A percentile compares a stretch with the other conserved stretches of the same genome.
phyloP scores from a whole-genome alignment of 1,140 invertebrate genomes.

The Drosophila sproati region DNA sequence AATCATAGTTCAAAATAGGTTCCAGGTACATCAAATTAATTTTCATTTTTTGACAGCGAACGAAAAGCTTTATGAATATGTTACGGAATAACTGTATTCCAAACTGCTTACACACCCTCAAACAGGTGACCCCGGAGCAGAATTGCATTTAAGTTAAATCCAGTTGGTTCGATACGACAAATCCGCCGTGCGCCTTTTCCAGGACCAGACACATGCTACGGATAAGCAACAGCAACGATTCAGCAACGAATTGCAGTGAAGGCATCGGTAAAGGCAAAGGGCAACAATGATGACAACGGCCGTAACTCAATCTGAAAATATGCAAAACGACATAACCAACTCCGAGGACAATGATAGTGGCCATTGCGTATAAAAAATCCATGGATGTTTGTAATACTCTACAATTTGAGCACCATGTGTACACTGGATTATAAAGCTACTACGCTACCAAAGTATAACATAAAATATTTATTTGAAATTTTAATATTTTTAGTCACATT shows the following conservation, averaged over 20 bases:
- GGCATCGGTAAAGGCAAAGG: slow-evolving; percentile 14
- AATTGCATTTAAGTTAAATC: slow-evolving; percentile 64
- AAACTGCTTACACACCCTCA: neutral
- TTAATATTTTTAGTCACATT: no score
- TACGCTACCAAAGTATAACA: no score
- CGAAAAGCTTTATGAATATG: neutral
- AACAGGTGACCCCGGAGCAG: slow-evolving; percentile 14
- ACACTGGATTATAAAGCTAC: no score
- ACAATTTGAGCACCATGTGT: neutral
- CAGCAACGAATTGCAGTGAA: neutral
- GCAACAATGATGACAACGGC: slow-evolving; percentile 31
- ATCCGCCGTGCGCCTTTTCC: neutral
- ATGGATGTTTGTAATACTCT: slow-evolving; percentile 42
- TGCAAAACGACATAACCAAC: slow-evolving; percentile 61
- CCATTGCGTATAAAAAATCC: slow-evolving; percentile 30
- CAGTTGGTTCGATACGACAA: slow-evolving; percentile 65
- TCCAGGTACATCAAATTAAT: neutral
- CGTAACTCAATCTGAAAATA: slow-evolving; percentile 72
- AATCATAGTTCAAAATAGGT: no score
- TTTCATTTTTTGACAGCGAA: neutral
- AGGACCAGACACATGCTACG: slow-evolving; percentile 1
- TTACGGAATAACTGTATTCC: neutral
- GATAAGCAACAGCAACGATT: slow-evolving; percentile 12
- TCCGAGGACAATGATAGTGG: slow-evolving; percentile 60
- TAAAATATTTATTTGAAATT: no score